Base-by-base conservation (phyloP, 2,113 vertebrate species). In the Crotophaga sulcirostris region DNA sequence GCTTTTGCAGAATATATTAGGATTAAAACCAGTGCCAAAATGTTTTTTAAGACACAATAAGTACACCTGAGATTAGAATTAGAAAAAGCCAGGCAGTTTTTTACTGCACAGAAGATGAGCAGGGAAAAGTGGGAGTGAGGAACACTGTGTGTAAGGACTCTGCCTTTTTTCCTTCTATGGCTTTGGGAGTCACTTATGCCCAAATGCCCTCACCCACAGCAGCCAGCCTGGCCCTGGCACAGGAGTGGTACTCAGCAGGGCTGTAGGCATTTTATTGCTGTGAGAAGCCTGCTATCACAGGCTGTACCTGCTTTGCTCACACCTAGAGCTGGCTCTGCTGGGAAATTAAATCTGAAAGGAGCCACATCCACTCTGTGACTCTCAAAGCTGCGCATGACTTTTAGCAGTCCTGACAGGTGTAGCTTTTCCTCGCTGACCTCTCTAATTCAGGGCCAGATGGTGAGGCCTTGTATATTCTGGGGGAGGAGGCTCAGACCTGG, bases 291-390 rank as follows among this genome's bases (percentile, higher is more conserved):
- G 66, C 91, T 92, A 79, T 16, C 83, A 78, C 36, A 0, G 49
- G 18, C 77, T 59, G 25, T n/a, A 31, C 66, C 74, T 75, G 70
- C 89, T 38, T 31, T 52, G 49, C 74, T 80, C 86, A 63, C 81
- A 68, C 62, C 78, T 52, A 6, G 13, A 81, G 34, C 81, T 74
- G 54, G 33, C 34, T 89, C 92, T 84, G 77, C 10, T 44, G 75
- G 90, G 94, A 95, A 90, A 83, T 73, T 56, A 85, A 55, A 36
- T 2, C 56, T 64, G 74, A 56, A 16, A 68, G n/a, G 26, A 90
- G 44, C 21, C 52, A 63, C 45, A 6, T 47, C 49, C 40, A n/a
- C 54, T 11, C 47, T 3, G 2, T 9, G 1, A 34, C 52, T 91
- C 87, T 66, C 78, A 62, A 38, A 82, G 60, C 84, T 0, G 0